These are phyloP conservation scores for Leptarthrus brevirostris DNA, from an alignment of 2,888 invertebrate genomes.

Conservation along the genomic window DNA sequence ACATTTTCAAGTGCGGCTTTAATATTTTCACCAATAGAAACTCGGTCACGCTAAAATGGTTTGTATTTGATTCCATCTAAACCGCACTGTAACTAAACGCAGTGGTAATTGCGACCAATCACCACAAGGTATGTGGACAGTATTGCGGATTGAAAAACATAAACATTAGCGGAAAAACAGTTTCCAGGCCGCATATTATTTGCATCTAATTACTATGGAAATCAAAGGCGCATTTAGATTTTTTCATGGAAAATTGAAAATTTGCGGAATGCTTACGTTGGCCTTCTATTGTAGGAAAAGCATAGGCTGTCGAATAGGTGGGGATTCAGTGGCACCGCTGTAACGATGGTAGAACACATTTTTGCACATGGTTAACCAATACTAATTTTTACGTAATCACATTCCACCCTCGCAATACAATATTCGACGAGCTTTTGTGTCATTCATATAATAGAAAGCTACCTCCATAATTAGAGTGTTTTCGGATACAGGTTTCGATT, in stretches of 20 bases:
- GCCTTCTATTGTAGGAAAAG: too few species aligned
- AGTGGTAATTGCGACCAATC: background rate
- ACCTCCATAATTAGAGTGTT: constrained; percentile 18
- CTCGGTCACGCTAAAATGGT: too few species aligned
- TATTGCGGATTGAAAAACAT: constrained; percentile 3
- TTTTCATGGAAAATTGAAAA: too few species aligned
- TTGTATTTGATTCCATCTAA: background rate
- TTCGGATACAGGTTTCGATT: background rate
- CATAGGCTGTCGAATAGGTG: background rate
- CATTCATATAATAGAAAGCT: too few species aligned
- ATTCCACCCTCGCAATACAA: background rate
- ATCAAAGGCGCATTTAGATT: background rate
- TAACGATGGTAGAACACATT: background rate
- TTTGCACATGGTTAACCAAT: constrained; percentile 19
- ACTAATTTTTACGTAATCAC: constrained; percentile 7
- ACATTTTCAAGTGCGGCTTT: background rate
- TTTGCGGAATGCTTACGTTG: too few species aligned
- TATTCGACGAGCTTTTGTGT: background rate
- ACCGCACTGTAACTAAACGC: background rate
- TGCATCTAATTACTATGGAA: constrained; percentile 16
- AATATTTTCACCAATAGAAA: too few species aligned
- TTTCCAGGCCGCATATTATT: constrained; percentile 24
- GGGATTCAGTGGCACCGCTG: background rate
- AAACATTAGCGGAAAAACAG: background rate
- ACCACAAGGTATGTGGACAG: background rate